These are phyloP conservation scores for Macroramphosus scolopax DNA, from an alignment of 2,797 vertebrate genomes.

Conservation along the genomic window DNA sequence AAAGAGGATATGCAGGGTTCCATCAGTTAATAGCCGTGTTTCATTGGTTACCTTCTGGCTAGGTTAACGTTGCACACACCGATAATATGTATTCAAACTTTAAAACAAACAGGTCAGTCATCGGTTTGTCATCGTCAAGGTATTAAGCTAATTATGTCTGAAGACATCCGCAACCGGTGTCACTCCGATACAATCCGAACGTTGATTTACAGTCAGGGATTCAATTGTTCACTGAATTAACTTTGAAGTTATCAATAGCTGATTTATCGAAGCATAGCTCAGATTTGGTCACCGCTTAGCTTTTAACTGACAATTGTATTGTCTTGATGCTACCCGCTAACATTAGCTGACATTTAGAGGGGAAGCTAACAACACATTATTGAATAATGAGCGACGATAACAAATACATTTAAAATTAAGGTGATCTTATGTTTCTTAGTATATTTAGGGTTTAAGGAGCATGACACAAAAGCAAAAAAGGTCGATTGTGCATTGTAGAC, in stretches of 20 bases:
- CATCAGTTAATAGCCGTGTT: neutral
- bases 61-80: too few species aligned
- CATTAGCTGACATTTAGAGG: constrained; percentile 37
- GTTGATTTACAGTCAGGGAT: neutral
- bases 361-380: constrained; percentile 36
- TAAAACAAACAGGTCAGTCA: neutral
- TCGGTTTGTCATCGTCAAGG: neutral
- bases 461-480: neutral
- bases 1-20: neutral
- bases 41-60: neutral
- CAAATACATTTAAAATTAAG: neutral
- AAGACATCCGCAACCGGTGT: constrained; percentile 41
- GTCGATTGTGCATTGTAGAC: accelerated
- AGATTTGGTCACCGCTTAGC: neutral
- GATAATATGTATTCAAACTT: neutral
- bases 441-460: accelerated
- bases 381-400: neutral
- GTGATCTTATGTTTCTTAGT: neutral
- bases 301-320: constrained; percentile 14
- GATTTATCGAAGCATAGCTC: too few species aligned
- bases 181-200: constrained; percentile 15
- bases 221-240: too few species aligned
- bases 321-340: constrained; percentile 28
- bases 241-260: too few species aligned
- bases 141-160: neutral